Conservation (phyloP, 2,797 vertebrate genomes). For the Xerus rutilus region DNA sequence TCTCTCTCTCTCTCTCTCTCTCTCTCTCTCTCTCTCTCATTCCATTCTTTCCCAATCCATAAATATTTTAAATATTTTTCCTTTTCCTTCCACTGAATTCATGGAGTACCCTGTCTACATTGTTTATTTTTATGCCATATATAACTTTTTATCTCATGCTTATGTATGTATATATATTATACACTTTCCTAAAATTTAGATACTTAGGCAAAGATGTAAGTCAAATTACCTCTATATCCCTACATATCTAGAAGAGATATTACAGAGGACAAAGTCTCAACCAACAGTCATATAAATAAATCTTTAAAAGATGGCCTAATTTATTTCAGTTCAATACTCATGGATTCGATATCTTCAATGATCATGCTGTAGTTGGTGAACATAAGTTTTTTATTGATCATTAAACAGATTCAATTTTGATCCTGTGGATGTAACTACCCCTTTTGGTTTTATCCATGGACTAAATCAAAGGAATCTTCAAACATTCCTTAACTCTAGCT, state of each 20-base stretch:
- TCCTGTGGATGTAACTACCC: not conserved
- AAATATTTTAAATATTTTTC: not conserved
- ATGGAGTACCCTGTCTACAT: not conserved
- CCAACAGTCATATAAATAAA: not conserved
- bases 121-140: not conserved
- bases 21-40: not conserved
- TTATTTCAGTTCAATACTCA: not conserved
- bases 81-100: not conserved
- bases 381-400: conserved; percentile 7
- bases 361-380: not conserved
- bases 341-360: not conserved
- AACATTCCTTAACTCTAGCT: not conserved
- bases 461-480: not conserved
- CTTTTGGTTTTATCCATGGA: not conserved
- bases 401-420: conserved; percentile 25
- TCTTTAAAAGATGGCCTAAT: not conserved
- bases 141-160: not conserved
- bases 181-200: not conserved
- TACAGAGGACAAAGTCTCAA: not conserved
- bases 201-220: not conserved
- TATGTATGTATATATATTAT: not conserved
- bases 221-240: not conserved
- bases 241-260: not conserved
- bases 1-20: too few species aligned
- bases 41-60: not conserved